phyloP scores from a whole-genome alignment of 2,113 vertebrate species.

The Strigops habroptila region DNA sequence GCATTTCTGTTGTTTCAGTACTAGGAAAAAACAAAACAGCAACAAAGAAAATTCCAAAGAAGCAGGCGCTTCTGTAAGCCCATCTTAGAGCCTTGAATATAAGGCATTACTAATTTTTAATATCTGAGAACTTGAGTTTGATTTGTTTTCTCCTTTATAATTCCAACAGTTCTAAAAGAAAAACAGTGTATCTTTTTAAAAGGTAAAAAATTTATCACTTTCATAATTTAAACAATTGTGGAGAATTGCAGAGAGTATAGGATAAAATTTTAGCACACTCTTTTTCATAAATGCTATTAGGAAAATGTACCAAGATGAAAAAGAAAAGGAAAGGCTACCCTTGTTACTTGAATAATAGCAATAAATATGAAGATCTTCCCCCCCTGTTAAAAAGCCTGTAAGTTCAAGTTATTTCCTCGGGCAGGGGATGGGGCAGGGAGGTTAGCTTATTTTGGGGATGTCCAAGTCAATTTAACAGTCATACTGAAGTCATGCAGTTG shows the following conservation, averaged over 20 bases:
- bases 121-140: not conserved
- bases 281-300: not conserved
- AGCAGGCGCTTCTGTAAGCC: not conserved
- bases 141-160: not conserved
- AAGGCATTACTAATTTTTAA: not conserved
- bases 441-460: not conserved
- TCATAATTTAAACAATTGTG: not conserved
- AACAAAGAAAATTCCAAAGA: not conserved
- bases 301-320: not conserved
- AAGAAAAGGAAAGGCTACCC: not conserved
- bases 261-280: not conserved
- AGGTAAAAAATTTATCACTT: not conserved
- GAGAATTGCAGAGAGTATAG: not conserved
- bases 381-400: not conserved
- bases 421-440: rapidly evolving
- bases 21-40: not conserved
- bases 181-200: not conserved
- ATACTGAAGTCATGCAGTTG: not conserved
- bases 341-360: not conserved
- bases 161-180: not conserved
- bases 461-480: not conserved
- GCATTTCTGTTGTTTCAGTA: not conserved
- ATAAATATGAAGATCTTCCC: not conserved
- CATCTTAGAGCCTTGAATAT: not conserved
- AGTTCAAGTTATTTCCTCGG: not conserved